Conservation (phyloP, 2,113 vertebrate genomes). For the Pholis gunnellus region DNA sequence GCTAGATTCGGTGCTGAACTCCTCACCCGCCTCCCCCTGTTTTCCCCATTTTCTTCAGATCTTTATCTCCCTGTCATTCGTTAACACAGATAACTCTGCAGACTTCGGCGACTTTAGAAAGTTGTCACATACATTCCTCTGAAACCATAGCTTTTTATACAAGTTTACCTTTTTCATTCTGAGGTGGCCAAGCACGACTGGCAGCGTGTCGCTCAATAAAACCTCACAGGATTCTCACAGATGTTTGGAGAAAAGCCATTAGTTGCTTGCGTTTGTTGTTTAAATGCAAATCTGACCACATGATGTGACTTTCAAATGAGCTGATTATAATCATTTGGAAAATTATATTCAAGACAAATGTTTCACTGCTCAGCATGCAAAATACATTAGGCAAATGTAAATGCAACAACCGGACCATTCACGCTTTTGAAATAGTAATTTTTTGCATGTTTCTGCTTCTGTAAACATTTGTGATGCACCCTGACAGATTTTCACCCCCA, state of each 20-base stretch:
- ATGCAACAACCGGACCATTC: constrained; percentile 61
- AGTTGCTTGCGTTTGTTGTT: constrained; percentile 50
- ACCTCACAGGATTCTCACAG: constrained; percentile 21
- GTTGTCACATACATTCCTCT: constrained; percentile 36
- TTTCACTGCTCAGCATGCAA: constrained; percentile 52
- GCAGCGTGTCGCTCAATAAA: constrained; percentile 3
- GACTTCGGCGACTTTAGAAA: constrained; percentile 45
- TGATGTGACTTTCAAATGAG: constrained; percentile 64
- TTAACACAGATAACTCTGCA: constrained; percentile 35
- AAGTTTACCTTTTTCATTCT: not conserved
- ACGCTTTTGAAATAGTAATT: constrained; percentile 48
- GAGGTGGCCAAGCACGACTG: constrained; percentile 11
- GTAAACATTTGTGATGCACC: constrained; percentile 46
- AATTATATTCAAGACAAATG: constrained; percentile 63
- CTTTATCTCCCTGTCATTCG: constrained; percentile 59
- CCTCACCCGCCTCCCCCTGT: constrained; percentile 38
- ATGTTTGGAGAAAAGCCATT: constrained; percentile 56
- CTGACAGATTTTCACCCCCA: constrained; percentile 52
- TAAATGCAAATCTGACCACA: constrained; percentile 63
- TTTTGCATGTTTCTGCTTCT: constrained; percentile 56
- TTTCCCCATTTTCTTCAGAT: constrained; percentile 56
- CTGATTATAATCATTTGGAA: constrained; percentile 63
- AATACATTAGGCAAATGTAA: constrained; percentile 60
- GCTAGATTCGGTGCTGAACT: constrained; percentile 54
- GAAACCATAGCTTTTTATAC: constrained; percentile 14